A percentile compares a stretch with the other conserved stretches of the same genome.
These are phyloP conservation scores for Melanocharis versteri DNA, from an alignment of 2,113 vertebrate genomes.

Conservation along the genomic window DNA sequence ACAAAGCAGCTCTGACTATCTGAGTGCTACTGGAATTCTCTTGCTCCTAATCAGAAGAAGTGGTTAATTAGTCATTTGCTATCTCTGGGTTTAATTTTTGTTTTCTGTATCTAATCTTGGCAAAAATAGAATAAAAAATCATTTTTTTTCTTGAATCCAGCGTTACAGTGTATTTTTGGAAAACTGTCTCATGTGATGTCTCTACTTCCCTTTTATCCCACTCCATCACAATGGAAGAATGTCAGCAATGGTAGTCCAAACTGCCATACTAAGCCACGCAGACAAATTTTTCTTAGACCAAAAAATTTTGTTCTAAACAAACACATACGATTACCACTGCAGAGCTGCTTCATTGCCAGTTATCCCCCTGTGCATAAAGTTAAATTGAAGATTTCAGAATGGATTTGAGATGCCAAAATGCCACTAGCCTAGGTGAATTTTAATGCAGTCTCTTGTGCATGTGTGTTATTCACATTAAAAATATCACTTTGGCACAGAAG, in stretches of 20 bases:
- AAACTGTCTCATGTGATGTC: neutral
- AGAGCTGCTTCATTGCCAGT: neutral
- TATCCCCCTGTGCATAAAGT: neutral
- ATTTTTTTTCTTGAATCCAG: neutral
- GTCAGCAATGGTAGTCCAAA: neutral
- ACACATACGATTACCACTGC: neutral
- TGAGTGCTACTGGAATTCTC: neutral
- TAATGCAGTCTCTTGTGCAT: neutral
- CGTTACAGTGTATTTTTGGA: neutral
- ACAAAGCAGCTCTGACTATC: neutral
- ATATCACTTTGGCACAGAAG: neutral
- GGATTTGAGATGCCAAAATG: neutral
- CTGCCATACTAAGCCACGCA: neutral
- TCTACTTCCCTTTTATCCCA: neutral
- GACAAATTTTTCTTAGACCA: neutral
- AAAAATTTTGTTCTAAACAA: neutral
- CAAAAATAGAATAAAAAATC: too few relatives aligned
- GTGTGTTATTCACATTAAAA: neutral
- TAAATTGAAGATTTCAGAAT: neutral
- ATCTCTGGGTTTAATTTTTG: neutral
- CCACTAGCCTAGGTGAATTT: neutral
- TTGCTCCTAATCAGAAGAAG: neutral
- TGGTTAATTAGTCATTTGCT: neutral
- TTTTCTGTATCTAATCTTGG: neutral
- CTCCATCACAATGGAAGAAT: slow-evolving; percentile 4